phyloP scores from a whole-genome alignment of 2,113 vertebrate species.

The Isichthys henryi region DNA sequence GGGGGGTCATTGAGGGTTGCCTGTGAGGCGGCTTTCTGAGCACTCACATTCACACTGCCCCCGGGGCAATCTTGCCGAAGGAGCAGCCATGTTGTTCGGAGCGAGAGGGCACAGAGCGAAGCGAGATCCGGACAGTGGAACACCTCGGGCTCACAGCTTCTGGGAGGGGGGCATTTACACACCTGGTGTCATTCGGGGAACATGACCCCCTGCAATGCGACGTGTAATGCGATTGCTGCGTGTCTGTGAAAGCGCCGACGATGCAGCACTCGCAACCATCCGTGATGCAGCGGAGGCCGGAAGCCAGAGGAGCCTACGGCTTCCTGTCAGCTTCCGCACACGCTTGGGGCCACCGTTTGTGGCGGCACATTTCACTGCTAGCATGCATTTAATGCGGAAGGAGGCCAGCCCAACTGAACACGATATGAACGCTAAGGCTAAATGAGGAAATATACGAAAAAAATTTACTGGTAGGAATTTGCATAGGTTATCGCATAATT shows the following conservation, averaged over 20 bases:
- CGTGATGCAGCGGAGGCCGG: not conserved
- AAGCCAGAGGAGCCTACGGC: not conserved
- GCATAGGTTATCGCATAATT: not conserved
- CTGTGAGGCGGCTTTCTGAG: not conserved
- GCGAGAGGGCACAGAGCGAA: not conserved
- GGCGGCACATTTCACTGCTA: not conserved
- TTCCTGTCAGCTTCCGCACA: not conserved
- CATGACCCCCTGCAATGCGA: not conserved
- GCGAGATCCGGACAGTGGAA: not conserved
- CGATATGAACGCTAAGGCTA: not conserved
- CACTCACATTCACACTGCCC: not conserved
- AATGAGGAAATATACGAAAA: not conserved
- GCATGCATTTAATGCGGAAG: not conserved
- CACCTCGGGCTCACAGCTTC: constrained; percentile 11
- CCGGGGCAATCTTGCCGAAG: not conserved
- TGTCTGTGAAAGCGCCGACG: not conserved
- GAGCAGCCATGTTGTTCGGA: not conserved
- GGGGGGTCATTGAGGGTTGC: constrained; percentile 37
- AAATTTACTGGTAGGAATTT: not conserved
- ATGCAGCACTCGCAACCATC: not conserved
- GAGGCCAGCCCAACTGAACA: not conserved
- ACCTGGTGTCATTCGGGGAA: not conserved
- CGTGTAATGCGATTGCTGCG: not conserved
- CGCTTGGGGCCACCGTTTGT: not conserved
- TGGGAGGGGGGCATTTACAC: not conserved